Conservation (phyloP, 2,888 invertebrate species). For the Agonopterix heracliana region DNA sequence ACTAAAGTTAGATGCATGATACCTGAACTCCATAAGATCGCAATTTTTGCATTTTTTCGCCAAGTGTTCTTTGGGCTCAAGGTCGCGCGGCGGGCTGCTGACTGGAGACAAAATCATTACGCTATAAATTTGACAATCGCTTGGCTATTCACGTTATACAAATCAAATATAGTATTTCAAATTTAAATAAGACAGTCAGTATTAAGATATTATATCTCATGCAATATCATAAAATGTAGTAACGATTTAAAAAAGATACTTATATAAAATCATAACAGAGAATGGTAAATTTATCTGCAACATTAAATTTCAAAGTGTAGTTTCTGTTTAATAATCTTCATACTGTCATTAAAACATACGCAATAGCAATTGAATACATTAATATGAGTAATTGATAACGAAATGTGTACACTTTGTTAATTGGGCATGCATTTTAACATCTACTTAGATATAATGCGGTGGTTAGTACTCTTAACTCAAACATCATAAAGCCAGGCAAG, state of each 20-base stretch:
- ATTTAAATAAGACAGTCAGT: neutral
- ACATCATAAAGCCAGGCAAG: no score
- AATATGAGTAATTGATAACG: neutral
- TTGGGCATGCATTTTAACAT: no score
- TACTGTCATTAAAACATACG: neutral
- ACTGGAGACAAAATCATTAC: conserved; percentile 31
- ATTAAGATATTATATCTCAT: neutral
- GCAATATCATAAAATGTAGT: neutral
- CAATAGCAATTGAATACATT: neutral
- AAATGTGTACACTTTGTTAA: no score
- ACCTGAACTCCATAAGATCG: conserved; percentile 37
- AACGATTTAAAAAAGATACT: no score
- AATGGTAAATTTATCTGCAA: no score
- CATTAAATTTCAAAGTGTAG: neutral
- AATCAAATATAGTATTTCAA: neutral
- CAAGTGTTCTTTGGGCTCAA: conserved; percentile 16
- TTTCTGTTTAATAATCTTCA: neutral
- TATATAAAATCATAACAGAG: no score
- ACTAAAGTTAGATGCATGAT: conserved; percentile 5
- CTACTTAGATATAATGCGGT: no score
- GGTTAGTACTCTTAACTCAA: no score
- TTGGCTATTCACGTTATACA: conserved; percentile 7
- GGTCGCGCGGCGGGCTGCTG: conserved; percentile 20
- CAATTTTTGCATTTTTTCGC: conserved; percentile 42
- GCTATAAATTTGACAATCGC: conserved; percentile 21